Base-by-base conservation (phyloP, 2,888 invertebrate genomes). In the Byasa hedistus region DNA sequence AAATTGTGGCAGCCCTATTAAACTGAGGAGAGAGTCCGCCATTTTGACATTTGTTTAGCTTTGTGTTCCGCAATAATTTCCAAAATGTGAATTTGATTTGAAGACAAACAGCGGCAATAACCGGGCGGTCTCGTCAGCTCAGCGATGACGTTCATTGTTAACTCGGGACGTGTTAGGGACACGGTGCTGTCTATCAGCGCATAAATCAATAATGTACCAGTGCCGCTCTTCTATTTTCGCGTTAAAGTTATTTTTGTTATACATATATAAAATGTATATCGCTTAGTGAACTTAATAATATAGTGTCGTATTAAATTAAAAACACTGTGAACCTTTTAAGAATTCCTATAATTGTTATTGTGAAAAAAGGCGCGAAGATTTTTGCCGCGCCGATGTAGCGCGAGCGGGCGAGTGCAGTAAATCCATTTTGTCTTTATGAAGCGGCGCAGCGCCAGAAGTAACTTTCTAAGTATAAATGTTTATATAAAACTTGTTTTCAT, bases 1-100 rank as follows among this genome's bases (percentile, higher is more conserved):
- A n/a, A 56, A 56, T 27, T 27, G 27, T 15, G 17, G 27, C 24
- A 56, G 19, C 27, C 27, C n/a, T 8, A 27, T 19, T 17, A 21
- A 24, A 58, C 17, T 36, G 7, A 22, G n/a, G 10, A 79, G 80
- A 83, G 79, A n/a, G 64, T 61, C 91, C 91, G 92, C 92, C 92
- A 92, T 92, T 91, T 92, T 92, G 90, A 92, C 91, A 90, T 91
- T 92, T 92, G 91, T 90, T 91, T 90, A 85, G 91, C 90, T 91
- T 91, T 91, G 90, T 90, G 86, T 91, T 86, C 79, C 76, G 73
- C 77, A 76, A 73, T 80, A 70, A 74, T 82, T 80, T 77, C 78
- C 84, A 86, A 77, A 82, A 82, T 85, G 81, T 86, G 84, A 86
- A 83, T 83, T 79, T 70, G 73, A 71, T 73, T 76, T 73, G 76